Evolutionary conservation across 2,888 invertebrate genomes (phyloP).

Genomic region (Antheraea yamamai): DNA sequence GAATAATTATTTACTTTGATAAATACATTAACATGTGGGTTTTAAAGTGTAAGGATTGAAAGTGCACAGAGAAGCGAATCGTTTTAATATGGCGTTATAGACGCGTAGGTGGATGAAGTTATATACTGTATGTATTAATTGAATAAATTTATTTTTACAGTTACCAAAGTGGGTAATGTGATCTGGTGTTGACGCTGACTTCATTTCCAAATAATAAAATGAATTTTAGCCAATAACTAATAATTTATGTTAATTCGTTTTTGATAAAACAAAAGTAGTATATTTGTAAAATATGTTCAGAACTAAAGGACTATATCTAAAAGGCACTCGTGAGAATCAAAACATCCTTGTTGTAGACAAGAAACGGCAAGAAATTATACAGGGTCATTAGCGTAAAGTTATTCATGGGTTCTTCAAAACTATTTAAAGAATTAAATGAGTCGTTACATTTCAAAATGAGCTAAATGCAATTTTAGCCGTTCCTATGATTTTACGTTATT

Average conservation of each 20-base stretch:
- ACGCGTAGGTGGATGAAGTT: constrained; percentile 7
- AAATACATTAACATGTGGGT: background rate
- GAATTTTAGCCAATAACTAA: background rate
- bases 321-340: background rate
- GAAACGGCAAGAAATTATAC: background rate
- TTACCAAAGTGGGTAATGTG: background rate
- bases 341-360: background rate
- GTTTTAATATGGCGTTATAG: background rate
- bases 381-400: background rate
- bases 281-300: background rate
- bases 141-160: background rate
- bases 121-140: background rate
- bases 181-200: background rate
- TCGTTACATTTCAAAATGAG: too few relatives aligned
- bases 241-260: background rate
- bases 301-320: background rate
- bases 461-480: too few relatives aligned
- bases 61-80: background rate
- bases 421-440: background rate
- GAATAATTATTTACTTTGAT: background rate
- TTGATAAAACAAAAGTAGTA: background rate
- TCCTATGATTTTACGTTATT: too few relatives aligned
- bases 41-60: background rate
- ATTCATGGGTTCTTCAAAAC: background rate
- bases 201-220: background rate